Conservation (phyloP, 2,888 invertebrate genomes). For the Noctua pronuba region DNA sequence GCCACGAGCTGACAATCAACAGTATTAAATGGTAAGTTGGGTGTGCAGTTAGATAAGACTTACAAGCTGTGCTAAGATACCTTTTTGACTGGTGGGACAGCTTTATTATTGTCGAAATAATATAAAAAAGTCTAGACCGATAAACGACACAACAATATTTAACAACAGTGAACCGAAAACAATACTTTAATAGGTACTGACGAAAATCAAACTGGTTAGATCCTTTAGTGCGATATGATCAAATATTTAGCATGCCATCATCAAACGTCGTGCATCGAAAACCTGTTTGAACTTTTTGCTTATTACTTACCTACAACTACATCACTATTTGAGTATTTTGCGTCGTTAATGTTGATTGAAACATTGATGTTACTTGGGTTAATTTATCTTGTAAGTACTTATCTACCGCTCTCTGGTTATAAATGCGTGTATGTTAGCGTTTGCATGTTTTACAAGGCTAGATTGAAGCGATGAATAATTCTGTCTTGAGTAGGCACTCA, state of each 20-base stretch:
- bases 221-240: slow-evolving; percentile 41
- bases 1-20: no score
- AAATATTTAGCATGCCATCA: slow-evolving; percentile 45
- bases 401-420: neutral
- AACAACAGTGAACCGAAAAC: neutral
- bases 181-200: neutral
- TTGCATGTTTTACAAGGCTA: slow-evolving; percentile 37
- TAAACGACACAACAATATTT: neutral
- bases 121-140: neutral
- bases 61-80: no score
- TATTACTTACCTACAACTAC: neutral
- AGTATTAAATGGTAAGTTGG: no score
- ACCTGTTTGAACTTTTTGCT: slow-evolving; percentile 44
- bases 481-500: slow-evolving; percentile 14
- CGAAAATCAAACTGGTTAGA: slow-evolving; percentile 38
- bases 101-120: no score
- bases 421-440: neutral
- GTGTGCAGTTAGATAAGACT: no score
- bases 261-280: slow-evolving; percentile 26
- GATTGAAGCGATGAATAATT: slow-evolving; percentile 26
- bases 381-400: slow-evolving; percentile 17
- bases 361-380: slow-evolving; percentile 27
- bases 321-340: slow-evolving; percentile 30
- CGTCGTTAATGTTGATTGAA: slow-evolving; percentile 27
- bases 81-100: no score